Evolutionary conservation across 1,140 invertebrate species (phyloP).

Genomic region (Nephotettix cincticeps): DNA sequence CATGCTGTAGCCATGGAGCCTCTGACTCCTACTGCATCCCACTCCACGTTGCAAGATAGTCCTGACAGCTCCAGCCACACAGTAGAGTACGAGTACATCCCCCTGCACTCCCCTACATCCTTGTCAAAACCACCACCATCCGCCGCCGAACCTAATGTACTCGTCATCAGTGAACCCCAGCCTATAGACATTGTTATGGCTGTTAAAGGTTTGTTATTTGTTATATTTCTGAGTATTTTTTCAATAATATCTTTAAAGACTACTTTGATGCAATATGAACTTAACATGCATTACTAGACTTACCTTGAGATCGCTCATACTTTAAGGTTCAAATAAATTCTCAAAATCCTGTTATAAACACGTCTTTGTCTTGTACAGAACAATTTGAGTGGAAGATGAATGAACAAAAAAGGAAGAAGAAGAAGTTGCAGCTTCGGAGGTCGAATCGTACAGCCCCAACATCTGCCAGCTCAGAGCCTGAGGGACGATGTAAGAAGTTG

Average conservation of each 20-base stretch:
- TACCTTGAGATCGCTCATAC: no score
- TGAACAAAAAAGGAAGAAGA: conserved; percentile 11
- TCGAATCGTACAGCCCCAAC: conserved; percentile 21
- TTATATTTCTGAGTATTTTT: no score
- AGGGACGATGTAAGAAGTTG: background rate
- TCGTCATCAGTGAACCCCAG: background rate
- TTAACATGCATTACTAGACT: no score
- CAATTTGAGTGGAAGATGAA: conserved; percentile 23
- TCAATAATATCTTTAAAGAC: no score
- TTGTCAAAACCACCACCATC: background rate
- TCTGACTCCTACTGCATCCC: background rate
- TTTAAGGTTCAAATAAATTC: background rate
- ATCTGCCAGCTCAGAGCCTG: background rate
- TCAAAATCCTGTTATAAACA: background rate
- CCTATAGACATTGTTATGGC: background rate
- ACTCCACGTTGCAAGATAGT: no score
- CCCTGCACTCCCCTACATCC: background rate
- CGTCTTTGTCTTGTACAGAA: background rate
- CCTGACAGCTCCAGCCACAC: conserved; percentile 8
- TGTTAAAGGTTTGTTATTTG: conserved; percentile 3
- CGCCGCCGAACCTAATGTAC: background rate
- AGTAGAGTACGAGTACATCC: conserved; percentile 2
- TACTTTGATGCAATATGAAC: no score
- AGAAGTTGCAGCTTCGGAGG: background rate
- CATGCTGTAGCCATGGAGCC: background rate